These are phyloP conservation scores for Turritopsis dohrnii DNA, from an alignment of 30 jellyfish, hydroid and myxozoan genomes.

Conservation along the genomic window DNA sequence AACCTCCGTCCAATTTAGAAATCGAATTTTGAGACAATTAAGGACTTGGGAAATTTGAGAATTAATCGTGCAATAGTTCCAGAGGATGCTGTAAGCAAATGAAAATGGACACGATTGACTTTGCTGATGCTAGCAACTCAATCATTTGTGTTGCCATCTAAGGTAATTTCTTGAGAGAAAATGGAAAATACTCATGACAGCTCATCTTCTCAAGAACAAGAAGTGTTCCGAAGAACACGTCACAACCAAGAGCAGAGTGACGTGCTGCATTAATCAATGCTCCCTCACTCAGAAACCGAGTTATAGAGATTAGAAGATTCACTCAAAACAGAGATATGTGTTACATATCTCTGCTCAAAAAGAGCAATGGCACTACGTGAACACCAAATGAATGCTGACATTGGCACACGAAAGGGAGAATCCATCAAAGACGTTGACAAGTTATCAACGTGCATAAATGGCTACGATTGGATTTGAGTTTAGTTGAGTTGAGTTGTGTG, in stretches of 20 bases:
- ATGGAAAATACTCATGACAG: slow-evolving; percentile 10
- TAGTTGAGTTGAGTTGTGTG: too few relatives aligned
- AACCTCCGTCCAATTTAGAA: too few relatives aligned
- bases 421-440: slow-evolving; percentile 3
- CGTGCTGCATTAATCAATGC: slow-evolving; percentile 8
- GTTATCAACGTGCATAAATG: slow-evolving; percentile 16
- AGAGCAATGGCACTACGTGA: slow-evolving; percentile 17
- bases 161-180: not conserved
- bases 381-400: slow-evolving; percentile 25
- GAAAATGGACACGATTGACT: not conserved
- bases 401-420: slow-evolving; percentile 30
- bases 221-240: slow-evolving; percentile 14
- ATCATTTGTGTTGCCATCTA: not conserved
- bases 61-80: not conserved
- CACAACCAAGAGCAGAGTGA: slow-evolving; percentile 3
- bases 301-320: slow-evolving; percentile 15
- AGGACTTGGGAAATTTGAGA: not conserved
- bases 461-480: slow-evolving; percentile 6
- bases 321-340: too few relatives aligned
- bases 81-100: slow-evolving; percentile 8
- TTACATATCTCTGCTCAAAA: too few relatives aligned
- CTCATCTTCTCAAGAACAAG: slow-evolving; percentile 23
- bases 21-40: too few relatives aligned
- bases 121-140: slow-evolving; percentile 2
- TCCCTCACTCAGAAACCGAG: too few relatives aligned